A percentile compares a stretch with the other conserved stretches of the same genome.
These are phyloP conservation scores for Tupaia chinensis DNA, from an alignment of 2,113 vertebrate genomes.

Conservation along the genomic window DNA sequence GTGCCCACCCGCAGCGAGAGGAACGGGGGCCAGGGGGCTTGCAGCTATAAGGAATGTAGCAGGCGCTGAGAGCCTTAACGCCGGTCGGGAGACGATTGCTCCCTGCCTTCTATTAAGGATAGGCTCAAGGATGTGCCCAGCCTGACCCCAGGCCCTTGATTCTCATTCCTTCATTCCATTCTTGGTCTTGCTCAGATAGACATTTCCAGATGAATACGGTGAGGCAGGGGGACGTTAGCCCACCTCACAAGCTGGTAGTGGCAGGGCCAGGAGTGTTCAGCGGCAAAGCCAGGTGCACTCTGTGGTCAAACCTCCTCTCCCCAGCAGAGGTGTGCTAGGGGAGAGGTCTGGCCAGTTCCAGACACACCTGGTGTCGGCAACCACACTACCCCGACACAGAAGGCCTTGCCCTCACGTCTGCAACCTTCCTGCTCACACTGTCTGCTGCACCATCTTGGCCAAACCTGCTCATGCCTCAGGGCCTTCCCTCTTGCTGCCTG, in stretches of 20 bases:
- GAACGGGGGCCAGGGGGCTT: neutral
- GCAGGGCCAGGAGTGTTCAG: neutral
- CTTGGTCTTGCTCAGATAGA: neutral
- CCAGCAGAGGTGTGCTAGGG: neutral
- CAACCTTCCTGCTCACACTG: neutral
- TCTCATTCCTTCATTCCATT: neutral
- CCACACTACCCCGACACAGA: neutral
- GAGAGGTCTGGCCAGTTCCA: neutral
- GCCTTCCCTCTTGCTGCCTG: neutral
- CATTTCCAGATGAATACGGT: neutral
- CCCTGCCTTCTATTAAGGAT: neutral
- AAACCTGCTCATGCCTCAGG: neutral
- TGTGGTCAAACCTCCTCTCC: neutral
- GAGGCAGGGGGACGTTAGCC: neutral
- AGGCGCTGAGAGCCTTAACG: neutral
- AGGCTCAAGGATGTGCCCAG: neutral
- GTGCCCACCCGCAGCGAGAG: neutral
- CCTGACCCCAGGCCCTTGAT: neutral
- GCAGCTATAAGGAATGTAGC: neutral
- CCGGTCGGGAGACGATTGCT: neutral
- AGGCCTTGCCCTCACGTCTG: neutral
- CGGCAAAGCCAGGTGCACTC: neutral
- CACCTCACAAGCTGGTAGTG: neutral
- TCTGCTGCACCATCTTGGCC: neutral
- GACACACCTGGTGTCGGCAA: neutral